These are phyloP conservation scores for Aphelinus certus DNA, from an alignment of 1,140 invertebrate species.

Conservation along the genomic window DNA sequence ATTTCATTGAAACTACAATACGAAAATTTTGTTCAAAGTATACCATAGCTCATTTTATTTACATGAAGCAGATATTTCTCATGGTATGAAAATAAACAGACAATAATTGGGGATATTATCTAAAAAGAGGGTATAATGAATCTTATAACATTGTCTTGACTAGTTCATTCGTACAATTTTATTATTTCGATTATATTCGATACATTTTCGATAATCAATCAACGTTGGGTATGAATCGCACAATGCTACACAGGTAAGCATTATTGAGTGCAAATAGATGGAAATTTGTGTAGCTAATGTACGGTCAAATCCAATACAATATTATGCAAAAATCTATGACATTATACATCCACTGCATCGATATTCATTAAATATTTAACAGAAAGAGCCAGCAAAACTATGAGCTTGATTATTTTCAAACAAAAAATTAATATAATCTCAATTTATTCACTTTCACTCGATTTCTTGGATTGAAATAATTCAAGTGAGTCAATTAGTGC, in stretches of 20 bases:
- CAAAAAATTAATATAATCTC: slow-evolving; percentile 1
- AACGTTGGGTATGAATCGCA: slow-evolving; percentile 21
- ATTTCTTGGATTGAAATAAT: too few relatives aligned
- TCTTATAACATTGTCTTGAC: neutral
- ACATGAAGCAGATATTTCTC: too few relatives aligned
- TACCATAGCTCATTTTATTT: too few relatives aligned
- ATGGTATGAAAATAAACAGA: neutral
- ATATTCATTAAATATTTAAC: slow-evolving; percentile 25
- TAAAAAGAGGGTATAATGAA: neutral
- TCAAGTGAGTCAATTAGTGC: too few relatives aligned
- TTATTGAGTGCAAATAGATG: too few relatives aligned
- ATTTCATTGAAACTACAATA: too few relatives aligned
- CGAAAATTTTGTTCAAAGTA: too few relatives aligned
- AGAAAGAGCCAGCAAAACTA: slow-evolving; percentile 23
- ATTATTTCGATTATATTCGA: slow-evolving; percentile 37
- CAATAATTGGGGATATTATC: slow-evolving; percentile 3
- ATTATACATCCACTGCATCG: slow-evolving; percentile 35
- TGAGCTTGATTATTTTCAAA: neutral
- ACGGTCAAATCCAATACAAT: slow-evolving; percentile 27
- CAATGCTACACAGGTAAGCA: slow-evolving; percentile 22
- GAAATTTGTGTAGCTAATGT: slow-evolving; percentile 20
- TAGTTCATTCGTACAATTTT: slow-evolving; percentile 43
- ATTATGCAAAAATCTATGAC: slow-evolving; percentile 38
- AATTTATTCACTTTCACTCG: neutral
- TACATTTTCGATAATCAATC: slow-evolving; percentile 33